These are phyloP conservation scores for Agrotis exclamationis DNA, from an alignment of 2,888 invertebrate genomes.

Conservation along the genomic window DNA sequence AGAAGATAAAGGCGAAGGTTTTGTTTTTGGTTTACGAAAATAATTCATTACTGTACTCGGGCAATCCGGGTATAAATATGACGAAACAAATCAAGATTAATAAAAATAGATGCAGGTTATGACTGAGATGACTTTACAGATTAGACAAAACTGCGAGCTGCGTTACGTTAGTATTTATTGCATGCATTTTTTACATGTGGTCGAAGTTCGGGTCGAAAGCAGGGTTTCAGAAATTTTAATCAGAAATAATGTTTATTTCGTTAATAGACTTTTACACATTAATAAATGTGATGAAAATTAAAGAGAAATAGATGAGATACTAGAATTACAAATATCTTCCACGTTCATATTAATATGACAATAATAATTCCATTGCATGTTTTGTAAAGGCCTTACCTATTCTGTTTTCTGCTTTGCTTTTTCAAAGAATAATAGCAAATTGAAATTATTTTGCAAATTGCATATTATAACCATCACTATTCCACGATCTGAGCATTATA, in stretches of 20 bases:
- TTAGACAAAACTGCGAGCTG: neutral
- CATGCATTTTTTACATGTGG: too few relatives aligned
- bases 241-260: too few relatives aligned
- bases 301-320: too few relatives aligned
- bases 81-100: neutral
- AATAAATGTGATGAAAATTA: too few relatives aligned
- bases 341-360: neutral
- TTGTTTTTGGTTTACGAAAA: slow-evolving; percentile 18
- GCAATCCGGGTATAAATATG: neutral
- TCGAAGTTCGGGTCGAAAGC: too few relatives aligned
- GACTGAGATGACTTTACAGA: too few relatives aligned
- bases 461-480: slow-evolving; percentile 45
- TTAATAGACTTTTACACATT: too few relatives aligned
- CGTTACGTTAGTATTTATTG: too few relatives aligned
- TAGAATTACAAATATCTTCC: neutral
- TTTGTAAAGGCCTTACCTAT: slow-evolving; percentile 2
- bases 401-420: neutral
- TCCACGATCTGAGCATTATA: slow-evolving; percentile 47
- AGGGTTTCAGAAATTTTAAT: too few relatives aligned
- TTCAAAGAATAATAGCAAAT: slow-evolving; percentile 16
- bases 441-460: slow-evolving; percentile 39
- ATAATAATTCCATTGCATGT: neutral
- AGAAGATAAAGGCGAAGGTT: too few relatives aligned
- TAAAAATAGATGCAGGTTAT: neutral
- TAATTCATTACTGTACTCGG: neutral